Evolutionary conservation across 2,888 invertebrate species (phyloP).

Genomic region (Heliconius hortense): DNA sequence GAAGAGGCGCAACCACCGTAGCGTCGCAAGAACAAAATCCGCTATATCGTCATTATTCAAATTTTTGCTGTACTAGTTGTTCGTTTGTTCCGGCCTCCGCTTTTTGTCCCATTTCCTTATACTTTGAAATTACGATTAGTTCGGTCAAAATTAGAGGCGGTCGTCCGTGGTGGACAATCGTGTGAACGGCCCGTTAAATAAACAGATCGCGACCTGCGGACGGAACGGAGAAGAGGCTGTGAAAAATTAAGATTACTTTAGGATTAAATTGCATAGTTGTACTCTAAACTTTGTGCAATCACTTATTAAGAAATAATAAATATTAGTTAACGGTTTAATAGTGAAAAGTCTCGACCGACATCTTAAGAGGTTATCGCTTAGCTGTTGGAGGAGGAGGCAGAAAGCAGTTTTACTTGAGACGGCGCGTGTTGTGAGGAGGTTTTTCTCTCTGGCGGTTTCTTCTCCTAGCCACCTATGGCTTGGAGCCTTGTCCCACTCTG

Average conservation of each 20-base stretch:
- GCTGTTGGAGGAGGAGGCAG: no score
- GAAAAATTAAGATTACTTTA: constrained; percentile 1
- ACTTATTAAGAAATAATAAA: neutral
- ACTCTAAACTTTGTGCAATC: neutral
- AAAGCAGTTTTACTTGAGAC: no score
- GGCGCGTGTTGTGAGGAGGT: no score
- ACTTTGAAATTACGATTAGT: constrained; percentile 79
- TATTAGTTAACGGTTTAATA: no score
- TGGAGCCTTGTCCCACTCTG: no score
- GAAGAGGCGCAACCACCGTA: constrained; percentile 63
- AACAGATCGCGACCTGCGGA: constrained; percentile 49
- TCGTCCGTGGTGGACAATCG: constrained; percentile 77
- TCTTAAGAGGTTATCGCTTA: no score
- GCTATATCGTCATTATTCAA: constrained; percentile 80
- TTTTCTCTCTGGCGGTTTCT: no score
- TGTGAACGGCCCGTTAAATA: constrained; percentile 76
- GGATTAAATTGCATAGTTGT: neutral
- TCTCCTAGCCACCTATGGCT: no score
- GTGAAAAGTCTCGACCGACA: no score
- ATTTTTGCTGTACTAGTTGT: constrained; percentile 80
- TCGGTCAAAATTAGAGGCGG: constrained; percentile 73
- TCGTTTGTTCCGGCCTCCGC: constrained; percentile 78
- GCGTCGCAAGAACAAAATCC: constrained; percentile 74
- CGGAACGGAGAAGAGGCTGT: neutral
- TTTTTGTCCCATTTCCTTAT: constrained; percentile 75